Evolutionary conservation across 1,140 invertebrate genomes (phyloP).

Genomic region (Zaprionus camerounensis): DNA sequence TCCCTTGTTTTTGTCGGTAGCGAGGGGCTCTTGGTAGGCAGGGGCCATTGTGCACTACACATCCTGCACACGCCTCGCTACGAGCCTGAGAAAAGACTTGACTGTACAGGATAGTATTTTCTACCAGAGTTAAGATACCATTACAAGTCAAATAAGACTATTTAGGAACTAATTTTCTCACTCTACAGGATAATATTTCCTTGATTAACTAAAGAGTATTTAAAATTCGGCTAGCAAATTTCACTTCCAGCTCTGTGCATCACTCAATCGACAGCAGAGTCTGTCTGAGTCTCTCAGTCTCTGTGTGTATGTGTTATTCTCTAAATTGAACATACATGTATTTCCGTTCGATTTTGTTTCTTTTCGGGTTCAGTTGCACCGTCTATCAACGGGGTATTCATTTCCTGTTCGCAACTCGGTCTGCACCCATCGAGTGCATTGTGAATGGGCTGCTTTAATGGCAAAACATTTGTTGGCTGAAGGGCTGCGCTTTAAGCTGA

Average conservation of each 20-base stretch:
- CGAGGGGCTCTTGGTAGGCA: too few relatives aligned
- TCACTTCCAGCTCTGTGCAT: constrained; percentile 32
- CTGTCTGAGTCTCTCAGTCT: constrained; percentile 8
- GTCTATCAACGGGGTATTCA: constrained; percentile 57
- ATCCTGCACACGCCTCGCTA: too few relatives aligned
- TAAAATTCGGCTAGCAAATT: neutral
- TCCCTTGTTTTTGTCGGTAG: too few relatives aligned
- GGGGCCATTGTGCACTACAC: too few relatives aligned
- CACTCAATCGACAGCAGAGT: constrained; percentile 48
- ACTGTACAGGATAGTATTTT: too few relatives aligned
- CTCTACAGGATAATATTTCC: too few relatives aligned
- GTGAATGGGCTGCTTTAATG: constrained; percentile 37
- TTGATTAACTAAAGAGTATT: constrained; percentile 14
- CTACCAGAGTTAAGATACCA: too few relatives aligned
- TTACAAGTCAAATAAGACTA: too few relatives aligned
- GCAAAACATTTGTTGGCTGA: constrained; percentile 21
- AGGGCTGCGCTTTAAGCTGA: constrained; percentile 2
- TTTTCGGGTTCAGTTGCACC: neutral
- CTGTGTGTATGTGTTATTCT: constrained; percentile 61
- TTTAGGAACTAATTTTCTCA: too few relatives aligned
- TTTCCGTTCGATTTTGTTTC: constrained; percentile 54
- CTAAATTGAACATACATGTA: constrained; percentile 77
- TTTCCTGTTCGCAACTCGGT: constrained; percentile 66
- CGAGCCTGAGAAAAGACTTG: neutral
- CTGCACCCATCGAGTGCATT: constrained; percentile 23